Base-by-base conservation (phyloP, 2,888 invertebrate species). In the Pandemis heparana region DNA sequence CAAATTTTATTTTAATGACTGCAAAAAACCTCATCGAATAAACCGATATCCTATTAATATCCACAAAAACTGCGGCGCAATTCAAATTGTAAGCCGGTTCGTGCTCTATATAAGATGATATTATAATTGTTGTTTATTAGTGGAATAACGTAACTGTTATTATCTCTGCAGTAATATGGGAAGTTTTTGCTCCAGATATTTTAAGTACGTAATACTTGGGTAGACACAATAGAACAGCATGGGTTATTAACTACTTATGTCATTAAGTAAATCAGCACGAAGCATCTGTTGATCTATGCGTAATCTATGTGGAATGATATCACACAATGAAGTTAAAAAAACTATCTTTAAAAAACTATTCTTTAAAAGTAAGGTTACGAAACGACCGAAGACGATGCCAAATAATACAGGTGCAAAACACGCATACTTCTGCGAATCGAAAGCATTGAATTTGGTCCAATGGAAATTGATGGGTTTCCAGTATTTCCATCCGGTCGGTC, bases 121-220 rank as follows among this genome's bases (percentile, higher is more conserved):
- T 69, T 59, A 39, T 60, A 64, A 73, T 73, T 73, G 63, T n/a
- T 69, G 73, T 69, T 73, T 73, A 73, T 60, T 73, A 64, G 56
- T 18, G 61, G 76, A 75, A 63, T 74, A 75, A 75, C 71, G 71
- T 64, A 71, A 71, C 67, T 4, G 53, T 59, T 62, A 68, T 81
- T 78, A 70, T 10, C 76, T 74, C 79, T 77, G 70, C 70, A 75
- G 70, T 79, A 76, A 80, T 81, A 79, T 81, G 78, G 56, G 76
- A 81, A 79, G 70, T 83, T 84, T 82, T 85, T 83, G 83, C 78
- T 80, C 81, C 70, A 75, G 76, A 81, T 83, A 78, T 74, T 70
- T 75, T 76, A 80, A 80, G 75, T 77, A 32, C 73, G 68, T 63
- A 71, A 70, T 70, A 74, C 43, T 53, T 51, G 46, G 59, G 64